These are phyloP conservation scores for Microtus montanus DNA, from an alignment of 2,113 vertebrate species.

Conservation along the genomic window DNA sequence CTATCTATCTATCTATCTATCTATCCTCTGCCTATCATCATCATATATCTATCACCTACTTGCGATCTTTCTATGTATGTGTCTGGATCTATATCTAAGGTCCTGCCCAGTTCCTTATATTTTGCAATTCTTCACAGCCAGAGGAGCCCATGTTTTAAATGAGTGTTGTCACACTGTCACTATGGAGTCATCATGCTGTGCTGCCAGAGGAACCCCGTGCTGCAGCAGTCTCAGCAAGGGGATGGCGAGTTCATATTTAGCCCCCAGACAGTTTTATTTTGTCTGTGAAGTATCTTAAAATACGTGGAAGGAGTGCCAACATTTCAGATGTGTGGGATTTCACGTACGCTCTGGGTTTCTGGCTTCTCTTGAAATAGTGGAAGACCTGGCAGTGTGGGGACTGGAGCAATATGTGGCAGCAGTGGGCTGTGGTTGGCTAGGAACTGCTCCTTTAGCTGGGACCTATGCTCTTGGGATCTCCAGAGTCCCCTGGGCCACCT, in stretches of 20 bases:
- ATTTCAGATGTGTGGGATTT: constrained; percentile 11
- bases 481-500: too few relatives aligned
- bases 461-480: neutral
- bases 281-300: constrained; percentile 58
- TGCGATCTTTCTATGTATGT: neutral
- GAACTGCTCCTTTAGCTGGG: neutral
- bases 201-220: neutral
- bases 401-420: too few relatives aligned
- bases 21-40: neutral
- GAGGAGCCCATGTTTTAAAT: neutral
- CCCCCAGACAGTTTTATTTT: constrained; percentile 33
- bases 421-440: neutral
- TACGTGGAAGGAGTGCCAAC: neutral
- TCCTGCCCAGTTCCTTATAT: neutral
- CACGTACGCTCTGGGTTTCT: neutral
- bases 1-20: neutral
- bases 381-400: neutral
- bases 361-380: neutral
- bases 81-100: neutral
- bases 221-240: neutral
- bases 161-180: neutral
- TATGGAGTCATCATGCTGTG: rapidly evolving
- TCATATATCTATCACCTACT: neutral
- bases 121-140: neutral
- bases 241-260: neutral